These are phyloP conservation scores for Tetragonula carbonaria DNA, from an alignment of 2,888 invertebrate genomes.

Conservation along the genomic window DNA sequence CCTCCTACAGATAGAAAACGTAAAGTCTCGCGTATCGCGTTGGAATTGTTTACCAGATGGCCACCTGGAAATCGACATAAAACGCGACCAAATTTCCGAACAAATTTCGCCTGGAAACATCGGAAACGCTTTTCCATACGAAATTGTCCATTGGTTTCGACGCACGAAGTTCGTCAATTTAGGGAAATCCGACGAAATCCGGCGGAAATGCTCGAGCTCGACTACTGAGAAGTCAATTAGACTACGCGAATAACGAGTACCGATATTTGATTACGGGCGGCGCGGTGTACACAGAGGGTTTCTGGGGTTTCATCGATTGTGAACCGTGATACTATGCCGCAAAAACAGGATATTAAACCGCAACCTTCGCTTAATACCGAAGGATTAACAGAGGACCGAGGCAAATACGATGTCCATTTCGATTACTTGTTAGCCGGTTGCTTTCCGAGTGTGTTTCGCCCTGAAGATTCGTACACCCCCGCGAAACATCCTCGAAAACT, in stretches of 20 bases:
- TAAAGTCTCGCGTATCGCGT: not conserved
- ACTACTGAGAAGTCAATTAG: not conserved
- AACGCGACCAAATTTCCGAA: no score
- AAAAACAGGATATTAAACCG: conserved; percentile 16
- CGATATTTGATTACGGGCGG: not conserved
- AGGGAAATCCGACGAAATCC: not conserved
- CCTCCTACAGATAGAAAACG: not conserved
- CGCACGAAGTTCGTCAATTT: not conserved
- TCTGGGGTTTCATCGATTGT: not conserved
- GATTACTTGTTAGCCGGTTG: conserved; percentile 2
- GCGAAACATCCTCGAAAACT: not conserved
- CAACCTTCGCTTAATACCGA: conserved; percentile 14
- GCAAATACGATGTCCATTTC: conserved; percentile 13
- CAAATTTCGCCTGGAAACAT: no score
- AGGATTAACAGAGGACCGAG: conserved; percentile 5
- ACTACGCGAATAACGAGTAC: no score
- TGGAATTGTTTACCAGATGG: not conserved
- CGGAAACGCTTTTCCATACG: no score
- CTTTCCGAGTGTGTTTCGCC: not conserved
- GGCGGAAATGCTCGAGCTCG: not conserved
- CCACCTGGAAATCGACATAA: no score
- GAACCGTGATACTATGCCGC: not conserved
- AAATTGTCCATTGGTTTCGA: no score
- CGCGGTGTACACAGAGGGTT: not conserved
- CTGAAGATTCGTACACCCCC: not conserved